These are phyloP conservation scores for Premnoplex brunnescens DNA, from an alignment of 2,797 vertebrate genomes.

Conservation along the genomic window DNA sequence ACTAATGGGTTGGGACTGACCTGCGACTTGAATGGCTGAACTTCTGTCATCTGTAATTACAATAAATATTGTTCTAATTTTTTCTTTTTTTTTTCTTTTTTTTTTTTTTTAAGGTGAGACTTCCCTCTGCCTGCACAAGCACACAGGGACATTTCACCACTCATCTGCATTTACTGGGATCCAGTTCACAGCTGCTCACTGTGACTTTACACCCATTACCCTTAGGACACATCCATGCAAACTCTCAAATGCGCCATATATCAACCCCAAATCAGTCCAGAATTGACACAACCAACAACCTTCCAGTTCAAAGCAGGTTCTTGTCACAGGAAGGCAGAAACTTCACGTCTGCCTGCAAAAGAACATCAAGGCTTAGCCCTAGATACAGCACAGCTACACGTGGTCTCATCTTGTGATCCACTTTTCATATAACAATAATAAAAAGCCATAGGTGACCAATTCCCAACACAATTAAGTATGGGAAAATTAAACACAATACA, in stretches of 20 bases:
- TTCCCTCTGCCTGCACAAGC: neutral
- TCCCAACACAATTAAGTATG: neutral
- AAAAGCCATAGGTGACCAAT: neutral
- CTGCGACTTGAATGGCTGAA: neutral
- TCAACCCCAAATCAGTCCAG: neutral
- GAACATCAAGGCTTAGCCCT: neutral
- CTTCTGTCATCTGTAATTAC: neutral
- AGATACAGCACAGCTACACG: neutral
- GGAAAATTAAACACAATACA: neutral
- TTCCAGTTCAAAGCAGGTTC: neutral
- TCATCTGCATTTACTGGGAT: neutral
- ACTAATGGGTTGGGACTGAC: neutral
- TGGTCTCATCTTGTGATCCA: neutral
- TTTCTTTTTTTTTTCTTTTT: neutral
- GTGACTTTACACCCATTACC: neutral
- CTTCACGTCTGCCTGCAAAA: neutral
- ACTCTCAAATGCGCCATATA: neutral
- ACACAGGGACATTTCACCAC: accelerated
- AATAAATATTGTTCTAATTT: neutral
- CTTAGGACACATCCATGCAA: neutral
- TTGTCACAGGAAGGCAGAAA: neutral
- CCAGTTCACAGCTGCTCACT: neutral
- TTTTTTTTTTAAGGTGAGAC: neutral
- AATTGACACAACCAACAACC: accelerated
- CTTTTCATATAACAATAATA: neutral